Evolutionary conservation across 2,113 vertebrate genomes (phyloP).

Genomic region (Istiophorus platypterus): DNA sequence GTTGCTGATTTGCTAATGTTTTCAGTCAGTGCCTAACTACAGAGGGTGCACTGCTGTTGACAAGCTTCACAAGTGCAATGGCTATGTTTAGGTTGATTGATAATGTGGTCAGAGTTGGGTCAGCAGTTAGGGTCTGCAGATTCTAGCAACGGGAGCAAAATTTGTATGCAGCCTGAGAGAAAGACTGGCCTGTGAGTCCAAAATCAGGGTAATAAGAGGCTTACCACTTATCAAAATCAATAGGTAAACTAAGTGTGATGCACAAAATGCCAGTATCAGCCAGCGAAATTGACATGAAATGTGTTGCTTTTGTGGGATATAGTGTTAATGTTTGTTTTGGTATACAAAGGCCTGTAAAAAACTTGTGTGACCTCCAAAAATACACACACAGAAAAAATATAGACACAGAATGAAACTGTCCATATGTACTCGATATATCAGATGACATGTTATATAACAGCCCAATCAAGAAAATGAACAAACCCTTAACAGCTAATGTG

Average conservation of each 20-base stretch:
- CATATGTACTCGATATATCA: not conserved
- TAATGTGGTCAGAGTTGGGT: not conserved
- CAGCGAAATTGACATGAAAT: not conserved
- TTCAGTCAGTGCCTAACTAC: not conserved
- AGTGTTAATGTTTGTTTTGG: not conserved
- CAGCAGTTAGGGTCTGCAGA: not conserved
- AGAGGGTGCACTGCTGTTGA: not conserved
- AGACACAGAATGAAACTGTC: not conserved
- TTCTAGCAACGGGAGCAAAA: not conserved
- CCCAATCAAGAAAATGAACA: not conserved
- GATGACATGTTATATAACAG: not conserved
- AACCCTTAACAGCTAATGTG: not conserved
- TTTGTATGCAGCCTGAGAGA: not conserved
- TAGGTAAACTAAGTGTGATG: not conserved
- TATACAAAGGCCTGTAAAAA: not conserved
- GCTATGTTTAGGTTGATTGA: not conserved
- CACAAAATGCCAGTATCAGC: not conserved
- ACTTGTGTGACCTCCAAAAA: not conserved
- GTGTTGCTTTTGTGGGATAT: not conserved
- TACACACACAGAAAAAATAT: not conserved
- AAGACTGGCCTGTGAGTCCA: not conserved
- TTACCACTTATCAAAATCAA: not conserved
- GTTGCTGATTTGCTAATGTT: not conserved
- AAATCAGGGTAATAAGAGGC: not conserved
- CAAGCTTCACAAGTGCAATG: not conserved